Percentiles rank a stretch among this genome's conserved stretches.
Conservation (phyloP, 92 coral and sea anemone species). For the Palythoa heliodiscus region DNA sequence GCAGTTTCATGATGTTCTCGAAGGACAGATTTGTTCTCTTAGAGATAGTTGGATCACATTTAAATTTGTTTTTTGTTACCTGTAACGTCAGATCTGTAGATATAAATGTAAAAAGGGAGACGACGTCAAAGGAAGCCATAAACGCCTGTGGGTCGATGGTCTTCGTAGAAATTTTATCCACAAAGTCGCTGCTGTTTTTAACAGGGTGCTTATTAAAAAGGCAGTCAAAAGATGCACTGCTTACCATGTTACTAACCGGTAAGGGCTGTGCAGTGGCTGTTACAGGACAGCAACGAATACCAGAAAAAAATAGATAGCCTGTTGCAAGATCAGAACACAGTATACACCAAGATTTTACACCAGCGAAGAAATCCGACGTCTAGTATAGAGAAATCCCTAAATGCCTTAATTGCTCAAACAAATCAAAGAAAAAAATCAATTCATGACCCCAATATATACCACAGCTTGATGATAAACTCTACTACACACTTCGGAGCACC, state of each 20-base stretch:
- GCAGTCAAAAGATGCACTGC: too few species aligned
- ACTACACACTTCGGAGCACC: too few species aligned
- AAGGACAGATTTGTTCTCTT: neutral
- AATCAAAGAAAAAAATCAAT: too few species aligned
- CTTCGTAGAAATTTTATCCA: neutral
- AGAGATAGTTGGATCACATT: neutral
- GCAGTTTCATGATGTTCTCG: neutral
- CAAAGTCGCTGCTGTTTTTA: slow-evolving; percentile 9
- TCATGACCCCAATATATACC: too few species aligned
- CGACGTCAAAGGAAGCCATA: slow-evolving; percentile 31
- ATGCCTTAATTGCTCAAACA: neutral
- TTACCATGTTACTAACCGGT: too few species aligned
- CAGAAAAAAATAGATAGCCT: too few species aligned
- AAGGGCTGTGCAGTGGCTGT: too few species aligned
- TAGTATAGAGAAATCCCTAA: neutral
- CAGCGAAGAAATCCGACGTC: too few species aligned
- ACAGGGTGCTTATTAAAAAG: neutral
- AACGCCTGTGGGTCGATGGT: slow-evolving; percentile 7
- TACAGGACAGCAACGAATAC: too few species aligned
- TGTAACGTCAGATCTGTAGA: neutral
- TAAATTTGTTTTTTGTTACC: neutral
- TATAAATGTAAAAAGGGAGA: slow-evolving; percentile 26
- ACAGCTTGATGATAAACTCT: too few species aligned
- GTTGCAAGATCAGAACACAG: too few species aligned
- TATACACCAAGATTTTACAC: too few species aligned